Conservation (phyloP, 2,888 invertebrate species). For the Pardosa pseudoannulata region DNA sequence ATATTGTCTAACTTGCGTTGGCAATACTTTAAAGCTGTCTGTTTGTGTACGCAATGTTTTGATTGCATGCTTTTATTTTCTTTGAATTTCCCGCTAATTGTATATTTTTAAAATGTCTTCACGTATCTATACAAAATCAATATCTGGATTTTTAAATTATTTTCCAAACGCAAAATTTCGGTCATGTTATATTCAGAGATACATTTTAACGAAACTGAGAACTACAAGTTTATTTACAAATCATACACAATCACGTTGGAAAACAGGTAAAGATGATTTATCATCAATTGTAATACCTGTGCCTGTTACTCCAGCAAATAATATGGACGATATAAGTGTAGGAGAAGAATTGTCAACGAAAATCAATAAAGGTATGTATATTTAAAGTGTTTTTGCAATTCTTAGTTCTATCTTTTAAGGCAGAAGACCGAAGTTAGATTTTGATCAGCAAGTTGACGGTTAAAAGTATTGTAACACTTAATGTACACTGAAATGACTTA, state of each 20-base stretch:
- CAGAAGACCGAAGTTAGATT: no score
- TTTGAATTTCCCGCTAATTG: no score
- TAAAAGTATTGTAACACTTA: no score
- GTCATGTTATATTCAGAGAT: background rate
- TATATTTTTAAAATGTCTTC: no score
- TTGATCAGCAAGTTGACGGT: no score
- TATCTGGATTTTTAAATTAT: background rate
- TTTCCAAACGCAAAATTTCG: background rate
- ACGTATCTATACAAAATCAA: background rate
- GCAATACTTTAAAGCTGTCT: no score
- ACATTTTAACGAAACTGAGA: constrained; percentile 1
- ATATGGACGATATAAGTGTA: constrained; percentile 87
- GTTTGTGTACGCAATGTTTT: no score
- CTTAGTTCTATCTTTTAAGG: no score
- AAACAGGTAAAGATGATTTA: constrained; percentile 62
- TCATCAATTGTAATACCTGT: constrained; percentile 78
- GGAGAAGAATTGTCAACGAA: constrained; percentile 83
- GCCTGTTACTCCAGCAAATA: constrained; percentile 83
- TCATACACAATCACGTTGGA: constrained; percentile 24
- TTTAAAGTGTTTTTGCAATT: background rate
- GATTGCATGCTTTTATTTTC: no score
- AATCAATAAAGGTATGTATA: constrained; percentile 63
- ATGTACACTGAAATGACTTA: no score
- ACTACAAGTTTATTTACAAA: background rate
- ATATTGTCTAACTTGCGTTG: no score